A percentile compares a stretch with the other conserved stretches of the same genome.
Evolutionary conservation across 92 coral and sea anemone species (phyloP).

Genomic region (Epizoanthus rinbou): DNA sequence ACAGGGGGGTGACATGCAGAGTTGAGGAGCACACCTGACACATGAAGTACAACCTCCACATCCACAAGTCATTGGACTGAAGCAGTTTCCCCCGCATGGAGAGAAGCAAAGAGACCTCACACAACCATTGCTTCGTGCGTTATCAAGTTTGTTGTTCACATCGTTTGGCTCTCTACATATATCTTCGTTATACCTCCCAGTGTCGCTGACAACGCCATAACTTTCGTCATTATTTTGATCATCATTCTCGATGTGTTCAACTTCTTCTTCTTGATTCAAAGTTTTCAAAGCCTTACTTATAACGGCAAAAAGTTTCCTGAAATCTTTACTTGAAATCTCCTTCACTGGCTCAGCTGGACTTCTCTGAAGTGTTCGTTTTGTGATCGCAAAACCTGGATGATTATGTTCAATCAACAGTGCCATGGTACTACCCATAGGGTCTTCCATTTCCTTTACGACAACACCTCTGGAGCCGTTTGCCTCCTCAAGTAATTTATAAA

Average conservation of each 20-base stretch:
- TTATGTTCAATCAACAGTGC: slow-evolving; percentile 61
- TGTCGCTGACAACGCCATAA: not conserved
- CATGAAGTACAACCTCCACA: slow-evolving; percentile 63
- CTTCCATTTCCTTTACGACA: slow-evolving; percentile 51
- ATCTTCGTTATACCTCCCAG: not conserved
- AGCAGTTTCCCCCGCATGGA: slow-evolving; percentile 59
- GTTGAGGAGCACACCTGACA: slow-evolving; percentile 68
- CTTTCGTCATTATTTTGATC: not conserved
- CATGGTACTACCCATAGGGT: slow-evolving; percentile 11
- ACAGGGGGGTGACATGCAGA: slow-evolving; percentile 77
- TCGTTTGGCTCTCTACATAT: not conserved
- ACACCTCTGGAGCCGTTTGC: slow-evolving; percentile 58
- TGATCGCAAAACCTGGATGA: slow-evolving; percentile 68
- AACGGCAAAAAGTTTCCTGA: slow-evolving; percentile 60
- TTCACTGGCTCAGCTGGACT: slow-evolving; percentile 67
- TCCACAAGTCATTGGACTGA: slow-evolving; percentile 52
- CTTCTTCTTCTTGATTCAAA: slow-evolving; percentile 34
- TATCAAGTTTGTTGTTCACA: not conserved
- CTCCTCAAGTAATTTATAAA: slow-evolving; percentile 58
- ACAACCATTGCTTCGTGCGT: slow-evolving; percentile 4
- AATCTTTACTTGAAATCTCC: slow-evolving; percentile 61
- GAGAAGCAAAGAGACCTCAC: slow-evolving; percentile 20
- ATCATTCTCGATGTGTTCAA: slow-evolving; percentile 30
- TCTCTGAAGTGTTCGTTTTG: slow-evolving; percentile 72
- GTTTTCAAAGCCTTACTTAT: slow-evolving; percentile 64